A percentile compares a stretch with the other conserved stretches of the same genome.
These are phyloP conservation scores for Odontesthes bonariensis DNA, from an alignment of 2,113 vertebrate genomes.

Conservation along the genomic window DNA sequence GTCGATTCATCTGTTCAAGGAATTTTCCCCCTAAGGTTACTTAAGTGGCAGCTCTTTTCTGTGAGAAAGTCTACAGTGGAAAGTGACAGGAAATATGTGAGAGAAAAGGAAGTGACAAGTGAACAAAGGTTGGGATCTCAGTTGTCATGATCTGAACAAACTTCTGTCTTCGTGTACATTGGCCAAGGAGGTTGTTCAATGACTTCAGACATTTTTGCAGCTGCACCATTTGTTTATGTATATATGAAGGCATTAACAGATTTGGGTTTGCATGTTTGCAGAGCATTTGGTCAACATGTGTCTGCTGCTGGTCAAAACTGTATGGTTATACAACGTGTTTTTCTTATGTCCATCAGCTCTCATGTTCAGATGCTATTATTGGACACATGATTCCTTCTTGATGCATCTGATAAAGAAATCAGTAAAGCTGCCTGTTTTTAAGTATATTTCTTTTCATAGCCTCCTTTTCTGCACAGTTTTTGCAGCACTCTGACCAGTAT, in stretches of 20 bases:
- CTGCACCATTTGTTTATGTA: conserved; percentile 4
- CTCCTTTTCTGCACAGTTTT: background rate
- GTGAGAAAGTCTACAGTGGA: conserved; percentile 54
- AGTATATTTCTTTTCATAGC: background rate
- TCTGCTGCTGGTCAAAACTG: conserved; percentile 4
- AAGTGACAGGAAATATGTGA: conserved; percentile 60
- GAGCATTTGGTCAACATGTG: conserved; percentile 5
- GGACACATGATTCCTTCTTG: background rate
- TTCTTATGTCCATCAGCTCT: background rate
- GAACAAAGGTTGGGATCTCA: conserved; percentile 18
- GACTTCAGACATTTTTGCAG: conserved; percentile 18
- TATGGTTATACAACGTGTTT: conserved; percentile 1
- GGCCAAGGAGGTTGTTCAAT: conserved; percentile 10
- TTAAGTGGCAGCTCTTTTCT: conserved; percentile 33
- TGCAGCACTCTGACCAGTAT: background rate
- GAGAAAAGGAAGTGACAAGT: conserved; percentile 37
- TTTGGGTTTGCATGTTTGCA: conserved; percentile 1
- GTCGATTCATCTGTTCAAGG: conserved; percentile 12
- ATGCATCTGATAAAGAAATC: conserved; percentile 1
- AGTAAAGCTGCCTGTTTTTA: background rate
- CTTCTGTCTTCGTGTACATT: conserved; percentile 21
- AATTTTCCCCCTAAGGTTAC: conserved; percentile 41
- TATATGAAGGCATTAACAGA: background rate
- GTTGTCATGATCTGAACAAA: conserved; percentile 10
- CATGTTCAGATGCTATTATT: background rate